phyloP scores from a whole-genome alignment of 2,888 invertebrate species.

The Andrena minutula region DNA sequence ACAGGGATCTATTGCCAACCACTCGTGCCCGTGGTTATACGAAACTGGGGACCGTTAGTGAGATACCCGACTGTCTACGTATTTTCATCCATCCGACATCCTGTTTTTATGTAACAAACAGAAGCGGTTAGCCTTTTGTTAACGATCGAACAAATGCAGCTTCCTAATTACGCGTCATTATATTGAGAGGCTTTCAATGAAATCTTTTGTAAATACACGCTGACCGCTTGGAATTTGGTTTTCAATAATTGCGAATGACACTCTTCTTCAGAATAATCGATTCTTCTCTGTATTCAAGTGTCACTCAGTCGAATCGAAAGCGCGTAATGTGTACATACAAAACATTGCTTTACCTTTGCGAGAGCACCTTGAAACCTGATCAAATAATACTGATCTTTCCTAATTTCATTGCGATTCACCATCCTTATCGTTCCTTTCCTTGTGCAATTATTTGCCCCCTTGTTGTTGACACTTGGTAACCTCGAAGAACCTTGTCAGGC shows the following conservation, averaged over 20 bases:
- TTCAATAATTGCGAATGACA: background rate
- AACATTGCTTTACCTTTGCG: background rate
- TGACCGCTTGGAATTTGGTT: no score
- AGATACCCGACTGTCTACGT: conserved; percentile 9
- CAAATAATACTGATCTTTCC: conserved; percentile 3
- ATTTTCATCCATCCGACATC: conserved; percentile 25
- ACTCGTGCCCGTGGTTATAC: conserved; percentile 35
- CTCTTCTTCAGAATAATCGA: background rate
- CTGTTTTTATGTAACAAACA: conserved; percentile 34
- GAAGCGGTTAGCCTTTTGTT: conserved; percentile 1
- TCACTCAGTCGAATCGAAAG: background rate
- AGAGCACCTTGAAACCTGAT: background rate
- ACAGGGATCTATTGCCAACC: conserved; percentile 48
- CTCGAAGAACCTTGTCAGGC: no score
- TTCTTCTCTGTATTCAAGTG: background rate
- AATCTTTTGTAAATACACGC: background rate
- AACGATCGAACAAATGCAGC: background rate
- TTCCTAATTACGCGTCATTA: background rate
- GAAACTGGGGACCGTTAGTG: conserved; percentile 7
- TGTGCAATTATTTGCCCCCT: conserved; percentile 1
- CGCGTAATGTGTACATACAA: background rate
- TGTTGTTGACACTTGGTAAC: no score
- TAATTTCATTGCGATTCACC: background rate
- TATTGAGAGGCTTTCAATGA: background rate
- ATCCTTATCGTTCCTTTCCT: background rate